Conservation (phyloP, 1,140 invertebrate species). For the Eulimnadia texana region DNA sequence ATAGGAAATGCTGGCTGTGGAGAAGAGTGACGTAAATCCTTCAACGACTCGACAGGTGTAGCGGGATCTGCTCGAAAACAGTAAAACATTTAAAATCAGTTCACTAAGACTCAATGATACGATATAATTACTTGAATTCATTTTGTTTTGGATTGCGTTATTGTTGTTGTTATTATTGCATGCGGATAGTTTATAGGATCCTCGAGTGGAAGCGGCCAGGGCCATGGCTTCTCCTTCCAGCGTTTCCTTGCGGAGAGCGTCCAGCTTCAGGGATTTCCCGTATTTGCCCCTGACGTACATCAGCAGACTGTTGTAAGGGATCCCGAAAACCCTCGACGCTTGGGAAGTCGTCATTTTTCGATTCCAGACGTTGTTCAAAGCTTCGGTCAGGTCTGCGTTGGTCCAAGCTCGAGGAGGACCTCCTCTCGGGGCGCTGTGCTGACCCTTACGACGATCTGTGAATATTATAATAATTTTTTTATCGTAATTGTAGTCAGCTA, state of each 20-base stretch:
- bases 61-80: too few species aligned
- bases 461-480: too few species aligned
- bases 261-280: slow-evolving; percentile 72
- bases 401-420: slow-evolving; percentile 79
- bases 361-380: slow-evolving; percentile 78
- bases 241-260: slow-evolving; percentile 71
- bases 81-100: too few species aligned
- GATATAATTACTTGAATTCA: too few species aligned
- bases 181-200: slow-evolving; percentile 22
- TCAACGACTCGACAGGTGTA: too few species aligned
- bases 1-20: too few species aligned
- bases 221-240: slow-evolving; percentile 41
- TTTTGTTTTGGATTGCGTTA: too few species aligned
- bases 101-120: too few species aligned
- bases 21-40: too few species aligned
- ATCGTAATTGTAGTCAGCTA: too few species aligned
- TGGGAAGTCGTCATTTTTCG: slow-evolving; percentile 89
- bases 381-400: slow-evolving; percentile 73
- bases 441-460: slow-evolving; percentile 35
- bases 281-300: slow-evolving; percentile 89
- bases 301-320: slow-evolving; percentile 75
- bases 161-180: slow-evolving; percentile 31
- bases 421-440: slow-evolving; percentile 71
- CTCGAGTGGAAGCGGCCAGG: slow-evolving; percentile 21
- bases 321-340: slow-evolving; percentile 72